phyloP scores from a whole-genome alignment of 30 jellyfish, hydroid and myxozoan species.

The Hydractinia symbiolongicarpus region DNA sequence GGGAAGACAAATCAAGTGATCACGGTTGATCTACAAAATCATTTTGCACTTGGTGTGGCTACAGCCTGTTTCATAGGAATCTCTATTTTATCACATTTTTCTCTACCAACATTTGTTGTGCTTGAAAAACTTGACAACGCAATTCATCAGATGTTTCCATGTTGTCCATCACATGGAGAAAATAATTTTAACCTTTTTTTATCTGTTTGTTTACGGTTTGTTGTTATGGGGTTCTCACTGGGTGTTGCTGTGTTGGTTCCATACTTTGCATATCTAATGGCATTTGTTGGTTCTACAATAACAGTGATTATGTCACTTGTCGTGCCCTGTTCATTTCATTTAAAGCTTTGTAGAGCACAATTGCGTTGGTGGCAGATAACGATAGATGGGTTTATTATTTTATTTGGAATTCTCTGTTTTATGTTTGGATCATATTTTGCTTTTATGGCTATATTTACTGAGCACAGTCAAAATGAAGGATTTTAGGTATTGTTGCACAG shows the following conservation, averaged over 20 bases:
- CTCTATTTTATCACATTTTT: conserved; percentile 65
- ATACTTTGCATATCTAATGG: conserved; percentile 83
- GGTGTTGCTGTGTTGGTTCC: conserved; percentile 72
- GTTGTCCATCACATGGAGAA: conserved; percentile 19
- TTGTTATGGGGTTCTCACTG: conserved; percentile 45
- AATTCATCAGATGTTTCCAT: conserved; percentile 39
- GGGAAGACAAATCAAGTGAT: conserved; percentile 59
- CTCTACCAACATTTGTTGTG: conserved; percentile 82
- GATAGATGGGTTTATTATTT: conserved; percentile 36
- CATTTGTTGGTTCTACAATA: conserved; percentile 64
- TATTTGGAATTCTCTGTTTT: conserved; percentile 39
- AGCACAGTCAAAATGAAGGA: not conserved
- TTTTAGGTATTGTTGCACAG: too few species aligned
- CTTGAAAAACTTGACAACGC: conserved; percentile 75
- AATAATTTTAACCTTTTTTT: conserved; percentile 23
- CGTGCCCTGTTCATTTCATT: conserved; percentile 75
- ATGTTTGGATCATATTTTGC: conserved; percentile 49
- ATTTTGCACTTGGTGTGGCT: conserved; percentile 63
- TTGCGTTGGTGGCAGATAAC: conserved; percentile 56
- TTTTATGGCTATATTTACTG: conserved; percentile 4
- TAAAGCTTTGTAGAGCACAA: conserved; percentile 43
- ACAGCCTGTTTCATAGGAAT: conserved; percentile 63
- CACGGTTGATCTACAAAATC: conserved; percentile 63
- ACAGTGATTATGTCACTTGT: conserved; percentile 50
- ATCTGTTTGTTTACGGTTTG: conserved; percentile 33